phyloP scores from a whole-genome alignment of 2,113 vertebrate genomes.

The Podarcis raffonei region DNA sequence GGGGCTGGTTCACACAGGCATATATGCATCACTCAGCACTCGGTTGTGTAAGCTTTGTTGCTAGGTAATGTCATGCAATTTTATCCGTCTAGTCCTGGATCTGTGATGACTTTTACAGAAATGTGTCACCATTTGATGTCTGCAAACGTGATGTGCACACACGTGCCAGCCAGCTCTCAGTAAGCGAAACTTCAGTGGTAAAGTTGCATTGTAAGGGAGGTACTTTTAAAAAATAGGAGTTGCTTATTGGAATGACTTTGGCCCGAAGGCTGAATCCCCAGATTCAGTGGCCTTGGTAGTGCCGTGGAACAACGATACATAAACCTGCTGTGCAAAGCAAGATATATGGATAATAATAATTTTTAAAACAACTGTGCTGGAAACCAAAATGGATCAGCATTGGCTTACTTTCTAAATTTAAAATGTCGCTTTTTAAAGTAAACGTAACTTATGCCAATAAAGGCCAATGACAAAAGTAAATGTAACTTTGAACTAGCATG shows the following conservation, averaged over 20 bases:
- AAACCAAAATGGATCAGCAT: slow-evolving; percentile 55
- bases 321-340: slow-evolving; percentile 9
- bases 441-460: too few species aligned
- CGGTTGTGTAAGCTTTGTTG: background rate
- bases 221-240: slow-evolving; percentile 11
- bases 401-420: slow-evolving; percentile 52
- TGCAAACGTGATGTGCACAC: background rate
- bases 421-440: slow-evolving; percentile 37
- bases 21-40: background rate
- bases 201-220: slow-evolving; percentile 30
- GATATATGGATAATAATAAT: slow-evolving; percentile 13
- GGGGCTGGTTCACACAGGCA: too few species aligned
- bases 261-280: background rate
- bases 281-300: slow-evolving; percentile 2
- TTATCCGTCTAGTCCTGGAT: background rate
- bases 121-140: background rate
- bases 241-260: background rate
- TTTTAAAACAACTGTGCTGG: slow-evolving; percentile 50
- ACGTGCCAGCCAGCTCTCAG: background rate
- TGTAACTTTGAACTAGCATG: slow-evolving; percentile 29
- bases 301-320: background rate
- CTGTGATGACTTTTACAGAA: background rate
- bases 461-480: background rate
- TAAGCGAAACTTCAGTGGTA: slow-evolving; percentile 40
- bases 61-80: background rate